These are phyloP conservation scores for Gracilinanus agilis DNA, from an alignment of 2,113 vertebrate species.

Conservation along the genomic window DNA sequence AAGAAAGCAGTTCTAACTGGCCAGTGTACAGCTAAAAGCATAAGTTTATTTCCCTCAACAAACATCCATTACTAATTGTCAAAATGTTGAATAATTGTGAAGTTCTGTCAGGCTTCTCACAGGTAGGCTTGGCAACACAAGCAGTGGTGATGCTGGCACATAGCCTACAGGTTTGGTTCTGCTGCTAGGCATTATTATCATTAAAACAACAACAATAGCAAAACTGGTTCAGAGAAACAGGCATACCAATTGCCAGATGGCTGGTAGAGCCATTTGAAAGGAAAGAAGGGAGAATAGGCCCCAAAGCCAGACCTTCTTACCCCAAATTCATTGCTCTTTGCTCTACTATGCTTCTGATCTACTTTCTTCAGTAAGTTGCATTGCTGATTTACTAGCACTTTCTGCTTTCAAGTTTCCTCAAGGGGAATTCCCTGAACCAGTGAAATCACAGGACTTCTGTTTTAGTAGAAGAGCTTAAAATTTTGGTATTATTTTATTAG, in stretches of 20 bases:
- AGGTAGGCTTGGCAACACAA: conserved; percentile 15
- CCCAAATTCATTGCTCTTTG: too few relatives aligned
- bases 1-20: too few relatives aligned
- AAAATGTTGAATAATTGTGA: conserved; percentile 23
- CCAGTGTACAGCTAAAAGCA: too few relatives aligned
- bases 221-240: not conserved
- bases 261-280: not conserved
- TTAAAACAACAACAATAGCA: conserved; percentile 7
- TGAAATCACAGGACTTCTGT: not conserved
- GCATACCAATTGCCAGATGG: not conserved
- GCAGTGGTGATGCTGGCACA: conserved; percentile 1
- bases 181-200: not conserved
- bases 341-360: too few relatives aligned
- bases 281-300: not conserved
- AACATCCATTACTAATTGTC: too few relatives aligned
- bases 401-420: too few relatives aligned
- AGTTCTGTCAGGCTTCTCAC: conserved; percentile 6
- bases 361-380: not conserved
- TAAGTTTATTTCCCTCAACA: too few relatives aligned
- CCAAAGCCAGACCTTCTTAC: too few relatives aligned
- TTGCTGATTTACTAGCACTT: conserved; percentile 2
- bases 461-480: not conserved
- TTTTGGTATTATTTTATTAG: conserved; percentile 3
- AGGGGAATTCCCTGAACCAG: too few relatives aligned
- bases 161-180: conserved; percentile 6